A percentile compares a stretch with the other conserved stretches of the same genome.
These are phyloP conservation scores for Octodonta nipae DNA, from an alignment of 2,888 invertebrate genomes.

Conservation along the genomic window DNA sequence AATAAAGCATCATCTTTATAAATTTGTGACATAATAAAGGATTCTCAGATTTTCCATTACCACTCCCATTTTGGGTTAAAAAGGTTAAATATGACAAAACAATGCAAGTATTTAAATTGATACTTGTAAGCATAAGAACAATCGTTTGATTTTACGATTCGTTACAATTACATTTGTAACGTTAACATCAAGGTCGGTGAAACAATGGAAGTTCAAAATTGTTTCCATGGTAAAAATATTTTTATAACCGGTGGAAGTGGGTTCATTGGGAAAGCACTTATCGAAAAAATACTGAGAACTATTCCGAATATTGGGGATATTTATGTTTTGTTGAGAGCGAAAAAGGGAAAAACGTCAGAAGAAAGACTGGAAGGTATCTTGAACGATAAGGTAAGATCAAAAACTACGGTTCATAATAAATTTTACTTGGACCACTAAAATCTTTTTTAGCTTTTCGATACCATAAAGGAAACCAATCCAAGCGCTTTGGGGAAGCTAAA, in stretches of 20 bases:
- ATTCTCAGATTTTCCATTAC: no score
- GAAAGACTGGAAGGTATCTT: constrained; percentile 51
- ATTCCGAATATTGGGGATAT: constrained; percentile 61
- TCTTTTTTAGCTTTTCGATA: neutral
- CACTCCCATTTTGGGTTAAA: no score
- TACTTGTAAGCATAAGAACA: no score
- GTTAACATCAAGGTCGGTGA: no score
- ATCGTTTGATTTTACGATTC: no score
- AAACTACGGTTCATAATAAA: no score
- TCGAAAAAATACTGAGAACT: constrained; percentile 80
- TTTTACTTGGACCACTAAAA: neutral
- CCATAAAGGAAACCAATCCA: neutral
- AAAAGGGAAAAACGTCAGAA: constrained; percentile 50
- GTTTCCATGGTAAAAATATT: constrained; percentile 54
- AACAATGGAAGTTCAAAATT: no score
- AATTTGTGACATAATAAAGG: no score
- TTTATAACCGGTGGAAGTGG: constrained; percentile 80
- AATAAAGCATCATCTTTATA: no score
- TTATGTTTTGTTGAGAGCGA: constrained; percentile 63
- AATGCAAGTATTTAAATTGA: no score
- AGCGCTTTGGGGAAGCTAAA: neutral
- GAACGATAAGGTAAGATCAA: constrained; percentile 38
- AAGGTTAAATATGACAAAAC: no score
- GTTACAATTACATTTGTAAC: no score
- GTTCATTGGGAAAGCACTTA: constrained; percentile 77